These are phyloP conservation scores for Struthidea cinerea DNA, from an alignment of 2,113 vertebrate species.

Conservation along the genomic window DNA sequence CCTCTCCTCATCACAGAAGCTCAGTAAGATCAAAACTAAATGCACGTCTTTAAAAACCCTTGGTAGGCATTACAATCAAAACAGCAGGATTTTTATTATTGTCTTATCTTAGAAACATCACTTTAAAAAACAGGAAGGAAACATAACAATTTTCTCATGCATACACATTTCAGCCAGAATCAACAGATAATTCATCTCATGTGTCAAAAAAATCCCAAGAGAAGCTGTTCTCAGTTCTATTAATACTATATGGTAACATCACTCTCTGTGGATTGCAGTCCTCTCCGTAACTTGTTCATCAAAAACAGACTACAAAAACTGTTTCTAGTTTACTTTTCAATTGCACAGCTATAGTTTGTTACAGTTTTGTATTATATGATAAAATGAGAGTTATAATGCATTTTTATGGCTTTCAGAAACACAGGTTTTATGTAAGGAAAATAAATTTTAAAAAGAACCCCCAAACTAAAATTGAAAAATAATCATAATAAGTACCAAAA, in stretches of 20 bases:
- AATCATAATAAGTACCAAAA: background rate
- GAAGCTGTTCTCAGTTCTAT: background rate
- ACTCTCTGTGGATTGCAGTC: background rate
- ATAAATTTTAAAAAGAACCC: background rate
- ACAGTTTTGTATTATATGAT: accelerated
- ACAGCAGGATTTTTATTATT: background rate
- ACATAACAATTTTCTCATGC: background rate
- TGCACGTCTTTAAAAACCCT: background rate
- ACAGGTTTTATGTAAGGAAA: background rate
- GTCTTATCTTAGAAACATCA: background rate
- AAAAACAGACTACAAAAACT: background rate
- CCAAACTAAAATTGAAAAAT: background rate
- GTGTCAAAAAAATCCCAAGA: background rate
- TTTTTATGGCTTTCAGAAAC: background rate
- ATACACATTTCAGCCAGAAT: background rate
- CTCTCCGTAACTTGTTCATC: background rate
- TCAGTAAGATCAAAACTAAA: background rate
- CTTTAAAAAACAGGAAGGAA: background rate
- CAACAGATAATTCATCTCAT: background rate
- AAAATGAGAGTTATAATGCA: background rate
- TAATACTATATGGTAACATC: background rate
- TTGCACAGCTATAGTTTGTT: background rate
- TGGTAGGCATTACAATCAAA: background rate
- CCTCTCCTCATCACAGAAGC: background rate
- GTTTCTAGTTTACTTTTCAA: background rate